These are phyloP conservation scores for Popillia japonica DNA, from an alignment of 1,140 invertebrate genomes.

Conservation along the genomic window DNA sequence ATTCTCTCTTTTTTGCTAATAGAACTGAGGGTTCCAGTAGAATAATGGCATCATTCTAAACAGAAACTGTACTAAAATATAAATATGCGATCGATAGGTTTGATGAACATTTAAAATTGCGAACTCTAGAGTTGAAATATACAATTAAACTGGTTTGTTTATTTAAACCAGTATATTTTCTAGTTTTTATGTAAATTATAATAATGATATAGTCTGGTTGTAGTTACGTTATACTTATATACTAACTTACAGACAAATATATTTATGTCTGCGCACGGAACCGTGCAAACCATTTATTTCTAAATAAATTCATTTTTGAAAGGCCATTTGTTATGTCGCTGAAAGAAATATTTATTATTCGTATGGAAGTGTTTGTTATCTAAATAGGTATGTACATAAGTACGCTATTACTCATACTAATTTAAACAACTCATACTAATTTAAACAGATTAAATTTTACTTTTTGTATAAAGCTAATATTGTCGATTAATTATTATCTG, in stretches of 20 bases:
- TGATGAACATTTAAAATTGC: neutral
- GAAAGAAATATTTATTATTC: conserved; percentile 16
- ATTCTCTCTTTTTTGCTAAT: no score
- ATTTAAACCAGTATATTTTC: neutral
- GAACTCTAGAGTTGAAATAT: neutral
- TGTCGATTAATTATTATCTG: no score
- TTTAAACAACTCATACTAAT: no score
- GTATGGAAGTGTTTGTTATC: neutral
- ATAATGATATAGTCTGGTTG: neutral
- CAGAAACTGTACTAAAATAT: neutral
- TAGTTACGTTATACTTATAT: neutral
- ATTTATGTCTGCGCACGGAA: neutral
- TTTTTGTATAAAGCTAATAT: no score
- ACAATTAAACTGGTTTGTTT: neutral
- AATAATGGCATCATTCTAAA: neutral
- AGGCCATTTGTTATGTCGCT: conserved; percentile 10
- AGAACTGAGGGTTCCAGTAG: neutral
- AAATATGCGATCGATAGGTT: neutral
- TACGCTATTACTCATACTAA: neutral
- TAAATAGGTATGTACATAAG: neutral
- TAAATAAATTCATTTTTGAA: conserved; percentile 20
- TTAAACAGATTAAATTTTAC: no score
- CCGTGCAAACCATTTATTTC: conserved; percentile 1
- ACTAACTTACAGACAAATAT: neutral
- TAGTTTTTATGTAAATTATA: neutral